Evolutionary conservation across 1,140 invertebrate species (phyloP).

Genomic region (Lordiphosa mommai): DNA sequence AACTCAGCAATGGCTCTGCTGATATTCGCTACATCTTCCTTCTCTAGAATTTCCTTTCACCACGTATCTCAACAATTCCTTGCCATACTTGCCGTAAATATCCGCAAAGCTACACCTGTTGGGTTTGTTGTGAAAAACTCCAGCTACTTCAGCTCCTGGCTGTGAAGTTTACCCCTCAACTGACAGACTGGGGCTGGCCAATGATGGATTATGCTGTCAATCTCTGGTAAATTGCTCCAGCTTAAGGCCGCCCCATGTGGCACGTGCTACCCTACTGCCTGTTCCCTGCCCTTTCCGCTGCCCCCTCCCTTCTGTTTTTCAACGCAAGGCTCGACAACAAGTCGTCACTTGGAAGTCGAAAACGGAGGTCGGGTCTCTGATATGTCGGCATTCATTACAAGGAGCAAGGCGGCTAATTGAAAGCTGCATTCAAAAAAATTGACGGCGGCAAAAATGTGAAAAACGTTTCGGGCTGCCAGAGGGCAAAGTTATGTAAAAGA

Average conservation of each 20-base stretch:
- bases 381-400: constrained; percentile 71
- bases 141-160: constrained; percentile 3
- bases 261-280: constrained; percentile 45
- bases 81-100: constrained; percentile 12
- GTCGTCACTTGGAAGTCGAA: constrained; percentile 42
- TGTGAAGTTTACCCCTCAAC: not conserved
- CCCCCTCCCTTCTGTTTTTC: not conserved
- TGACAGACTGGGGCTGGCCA: constrained; percentile 18
- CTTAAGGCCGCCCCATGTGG: constrained; percentile 59
- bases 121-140: constrained; percentile 8
- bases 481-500: constrained; percentile 59
- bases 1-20: too few species aligned
- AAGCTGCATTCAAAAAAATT: constrained; percentile 65
- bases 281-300: not conserved
- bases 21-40: too few species aligned
- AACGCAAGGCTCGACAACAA: constrained; percentile 28
- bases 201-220: constrained; percentile 76
- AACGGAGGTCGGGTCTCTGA: constrained; percentile 5
- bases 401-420: constrained; percentile 71
- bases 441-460: constrained; percentile 50
- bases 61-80: constrained; percentile 10
- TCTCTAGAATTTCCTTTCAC: not conserved
- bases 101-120: constrained; percentile 30
- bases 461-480: constrained; percentile 30
- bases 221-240: constrained; percentile 70